Percentiles rank a stretch among this genome's conserved stretches.
phyloP scores from a whole-genome alignment of 2,888 invertebrate genomes.

The Cheilosia scutellata region DNA sequence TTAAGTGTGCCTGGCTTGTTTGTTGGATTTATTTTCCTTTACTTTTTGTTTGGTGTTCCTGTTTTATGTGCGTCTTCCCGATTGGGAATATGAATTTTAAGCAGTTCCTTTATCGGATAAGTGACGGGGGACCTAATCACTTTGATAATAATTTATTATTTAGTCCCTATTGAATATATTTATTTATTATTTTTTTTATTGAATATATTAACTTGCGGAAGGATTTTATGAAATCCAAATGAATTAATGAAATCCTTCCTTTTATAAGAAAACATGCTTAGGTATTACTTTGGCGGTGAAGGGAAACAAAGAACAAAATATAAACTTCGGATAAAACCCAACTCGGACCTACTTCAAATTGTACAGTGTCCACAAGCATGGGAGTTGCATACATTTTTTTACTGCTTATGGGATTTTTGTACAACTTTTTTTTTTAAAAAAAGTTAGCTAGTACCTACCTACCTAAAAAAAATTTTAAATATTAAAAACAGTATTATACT shows the following conservation, averaged over 20 bases:
- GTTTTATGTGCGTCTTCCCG: conserved; percentile 6
- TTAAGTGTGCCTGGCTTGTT: conserved; percentile 64
- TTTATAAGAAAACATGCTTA: too few relatives aligned
- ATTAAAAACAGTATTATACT: too few relatives aligned
- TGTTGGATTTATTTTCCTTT: conserved; percentile 53
- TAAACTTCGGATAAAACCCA: too few relatives aligned
- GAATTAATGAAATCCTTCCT: conserved; percentile 36
- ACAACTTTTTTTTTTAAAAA: too few relatives aligned
- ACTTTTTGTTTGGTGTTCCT: conserved; percentile 6
- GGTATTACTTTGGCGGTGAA: too few relatives aligned
- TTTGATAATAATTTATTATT: conserved; percentile 63
- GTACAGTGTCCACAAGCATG: too few relatives aligned
- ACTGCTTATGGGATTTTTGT: too few relatives aligned
- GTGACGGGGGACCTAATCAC: conserved; percentile 58
- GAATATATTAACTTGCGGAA: conserved; percentile 51
- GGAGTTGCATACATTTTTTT: too few relatives aligned
- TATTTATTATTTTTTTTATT: conserved; percentile 24
- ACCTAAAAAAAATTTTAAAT: too few relatives aligned
- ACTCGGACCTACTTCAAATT: too few relatives aligned
- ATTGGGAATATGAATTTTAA: conserved; percentile 6
- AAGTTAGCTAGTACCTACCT: too few relatives aligned
- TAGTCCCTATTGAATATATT: conserved; percentile 28
- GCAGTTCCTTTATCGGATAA: conserved; percentile 2
- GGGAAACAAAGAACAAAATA: too few relatives aligned
- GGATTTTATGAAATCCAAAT: conserved; percentile 26